These are phyloP conservation scores for Acanthurus tractus DNA, from an alignment of 2,797 vertebrate species.

Conservation along the genomic window DNA sequence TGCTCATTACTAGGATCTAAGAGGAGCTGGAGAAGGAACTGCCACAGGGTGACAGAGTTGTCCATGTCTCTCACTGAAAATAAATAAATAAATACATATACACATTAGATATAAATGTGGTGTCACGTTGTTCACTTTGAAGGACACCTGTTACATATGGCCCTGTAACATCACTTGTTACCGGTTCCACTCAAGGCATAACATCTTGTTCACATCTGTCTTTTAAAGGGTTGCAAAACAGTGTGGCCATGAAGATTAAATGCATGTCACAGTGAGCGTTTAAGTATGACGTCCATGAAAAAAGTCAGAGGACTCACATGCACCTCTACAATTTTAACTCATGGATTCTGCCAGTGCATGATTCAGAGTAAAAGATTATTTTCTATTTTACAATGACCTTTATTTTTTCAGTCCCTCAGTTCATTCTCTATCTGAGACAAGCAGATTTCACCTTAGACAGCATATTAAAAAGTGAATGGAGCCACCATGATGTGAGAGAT, in stretches of 20 bases:
- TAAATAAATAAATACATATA: not conserved
- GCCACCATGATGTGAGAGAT: too few relatives aligned
- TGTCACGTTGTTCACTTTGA: not conserved
- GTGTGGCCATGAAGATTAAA: constrained; percentile 4
- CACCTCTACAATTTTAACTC: not conserved
- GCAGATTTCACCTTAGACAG: too few relatives aligned
- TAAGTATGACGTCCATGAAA: not conserved
- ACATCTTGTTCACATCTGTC: constrained; percentile 17
- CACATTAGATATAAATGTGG: too few relatives aligned
- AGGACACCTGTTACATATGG: not conserved
- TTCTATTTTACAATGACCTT: too few relatives aligned
- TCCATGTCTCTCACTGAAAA: constrained; percentile 90
- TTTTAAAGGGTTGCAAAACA: not conserved
- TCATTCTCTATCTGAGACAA: too few relatives aligned
- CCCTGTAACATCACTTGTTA: not conserved
- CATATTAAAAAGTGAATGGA: too few relatives aligned
- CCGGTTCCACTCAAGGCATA: not conserved
- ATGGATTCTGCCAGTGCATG: too few relatives aligned
- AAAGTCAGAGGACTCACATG: too few relatives aligned
- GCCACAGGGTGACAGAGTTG: constrained; percentile 98
- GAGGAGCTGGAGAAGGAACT: constrained; percentile 97
- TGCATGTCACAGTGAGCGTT: not conserved
- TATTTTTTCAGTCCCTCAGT: too few relatives aligned
- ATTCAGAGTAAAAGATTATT: too few relatives aligned
- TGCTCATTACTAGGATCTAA: constrained; percentile 93